These are phyloP conservation scores for Eupithecia tripunctaria DNA, from an alignment of 2,888 invertebrate genomes.

Conservation along the genomic window DNA sequence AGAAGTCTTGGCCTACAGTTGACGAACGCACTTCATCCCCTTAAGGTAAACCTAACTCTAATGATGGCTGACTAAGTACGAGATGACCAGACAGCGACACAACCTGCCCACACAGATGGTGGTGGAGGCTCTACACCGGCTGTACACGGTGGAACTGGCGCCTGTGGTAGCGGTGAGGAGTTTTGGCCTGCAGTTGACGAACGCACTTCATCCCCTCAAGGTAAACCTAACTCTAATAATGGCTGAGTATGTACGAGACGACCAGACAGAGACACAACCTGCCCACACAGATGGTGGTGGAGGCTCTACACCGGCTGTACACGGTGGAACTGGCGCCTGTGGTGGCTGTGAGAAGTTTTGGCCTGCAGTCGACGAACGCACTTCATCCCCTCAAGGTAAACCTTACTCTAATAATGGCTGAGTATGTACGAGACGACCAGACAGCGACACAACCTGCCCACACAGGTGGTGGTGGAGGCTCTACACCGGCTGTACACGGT, in stretches of 20 bases:
- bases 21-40: constrained; percentile 88
- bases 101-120: constrained; percentile 95
- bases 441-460: constrained; percentile 94
- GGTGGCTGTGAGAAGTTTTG: constrained; percentile 92
- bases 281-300: constrained; percentile 94
- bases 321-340: constrained; percentile 88
- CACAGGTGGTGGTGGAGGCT: constrained; percentile 94
- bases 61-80: constrained; percentile 89
- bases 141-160: constrained; percentile 90
- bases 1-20: constrained; percentile 93
- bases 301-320: constrained; percentile 94
- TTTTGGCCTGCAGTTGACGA: constrained; percentile 91
- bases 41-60: constrained; percentile 85
- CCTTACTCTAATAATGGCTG: constrained; percentile 72
- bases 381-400: constrained; percentile 89
- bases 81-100: constrained; percentile 91
- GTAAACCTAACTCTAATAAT: constrained; percentile 62
- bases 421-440: constrained; percentile 92
- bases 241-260: constrained; percentile 93
- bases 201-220: constrained; percentile 90
- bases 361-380: constrained; percentile 92
- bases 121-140: constrained; percentile 92
- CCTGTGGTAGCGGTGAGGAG: constrained; percentile 92
- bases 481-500: constrained; percentile 93
- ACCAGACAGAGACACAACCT: constrained; percentile 93